Conservation (phyloP, 2,888 invertebrate genomes). For the Lasioglossum zephyrum region DNA sequence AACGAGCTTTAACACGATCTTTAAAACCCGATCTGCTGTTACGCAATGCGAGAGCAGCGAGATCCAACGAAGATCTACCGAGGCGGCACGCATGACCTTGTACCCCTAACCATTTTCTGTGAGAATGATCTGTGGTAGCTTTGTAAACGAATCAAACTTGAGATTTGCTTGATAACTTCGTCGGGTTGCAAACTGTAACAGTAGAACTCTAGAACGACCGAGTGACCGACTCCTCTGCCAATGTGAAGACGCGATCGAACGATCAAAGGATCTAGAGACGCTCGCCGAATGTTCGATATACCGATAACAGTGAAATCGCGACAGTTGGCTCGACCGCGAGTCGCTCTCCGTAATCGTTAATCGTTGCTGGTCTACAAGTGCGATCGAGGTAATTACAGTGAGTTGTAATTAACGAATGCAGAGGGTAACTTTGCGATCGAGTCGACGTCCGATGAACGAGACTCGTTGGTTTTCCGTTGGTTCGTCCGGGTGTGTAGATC, state of each 20-base stretch:
- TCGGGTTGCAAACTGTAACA: background rate
- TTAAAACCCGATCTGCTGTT: slow-evolving; percentile 34
- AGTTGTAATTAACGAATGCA: slow-evolving; percentile 12
- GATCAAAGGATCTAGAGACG: background rate
- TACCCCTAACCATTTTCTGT: background rate
- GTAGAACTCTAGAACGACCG: background rate
- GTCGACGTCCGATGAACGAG: background rate
- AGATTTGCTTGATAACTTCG: background rate
- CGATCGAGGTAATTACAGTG: slow-evolving; percentile 11
- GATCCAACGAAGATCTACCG: background rate
- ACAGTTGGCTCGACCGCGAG: background rate
- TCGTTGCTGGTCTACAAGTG: slow-evolving; percentile 8
- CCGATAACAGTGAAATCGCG: background rate
- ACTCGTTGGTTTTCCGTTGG: background rate
- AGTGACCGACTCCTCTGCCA: background rate
- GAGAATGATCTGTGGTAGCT: background rate
- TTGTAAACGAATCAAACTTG: background rate
- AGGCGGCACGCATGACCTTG: too few relatives aligned
- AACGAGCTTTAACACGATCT: slow-evolving; percentile 35
- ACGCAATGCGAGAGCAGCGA: background rate
- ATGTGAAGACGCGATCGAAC: background rate
- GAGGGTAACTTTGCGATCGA: slow-evolving; percentile 25
- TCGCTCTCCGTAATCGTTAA: background rate
- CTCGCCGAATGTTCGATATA: background rate
- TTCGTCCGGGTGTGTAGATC: background rate